These are phyloP conservation scores for Microctonus brassicae DNA, from an alignment of 2,888 invertebrate genomes.

Conservation along the genomic window DNA sequence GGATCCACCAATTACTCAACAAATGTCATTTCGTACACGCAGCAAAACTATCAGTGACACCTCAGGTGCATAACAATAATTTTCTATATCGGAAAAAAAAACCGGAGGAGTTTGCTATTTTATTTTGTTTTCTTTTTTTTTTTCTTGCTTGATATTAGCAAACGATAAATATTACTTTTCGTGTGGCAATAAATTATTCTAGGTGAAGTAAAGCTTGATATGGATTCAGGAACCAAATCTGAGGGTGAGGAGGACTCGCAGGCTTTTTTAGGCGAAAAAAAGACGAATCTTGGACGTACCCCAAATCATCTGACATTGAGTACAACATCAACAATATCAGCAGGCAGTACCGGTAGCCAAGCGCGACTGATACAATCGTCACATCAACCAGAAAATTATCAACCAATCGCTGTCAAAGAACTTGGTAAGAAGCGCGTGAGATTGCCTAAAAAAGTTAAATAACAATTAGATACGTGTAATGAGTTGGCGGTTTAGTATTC, in stretches of 20 bases:
- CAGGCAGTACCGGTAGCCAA: conserved; percentile 93
- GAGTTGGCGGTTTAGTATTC: conserved; percentile 35
- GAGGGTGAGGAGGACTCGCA: conserved; percentile 89
- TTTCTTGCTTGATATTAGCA: conserved; percentile 8
- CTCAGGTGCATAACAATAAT: conserved; percentile 75
- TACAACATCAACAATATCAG: conserved; percentile 93
- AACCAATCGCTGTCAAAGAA: conserved; percentile 89
- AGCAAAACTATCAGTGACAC: conserved; percentile 94
- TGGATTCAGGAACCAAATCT: conserved; percentile 84
- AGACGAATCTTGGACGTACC: conserved; percentile 84
- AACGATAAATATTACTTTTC: conserved; percentile 23
- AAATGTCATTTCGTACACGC: conserved; percentile 79
- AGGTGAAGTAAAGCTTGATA: conserved; percentile 67
- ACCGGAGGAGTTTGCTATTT: background rate
- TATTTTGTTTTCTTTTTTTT: background rate
- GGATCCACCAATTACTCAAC: conserved; percentile 65
- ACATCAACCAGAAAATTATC: conserved; percentile 92
- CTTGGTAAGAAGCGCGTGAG: conserved; percentile 79
- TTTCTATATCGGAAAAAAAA: too few relatives aligned
- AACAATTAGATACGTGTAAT: conserved; percentile 35
- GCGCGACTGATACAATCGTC: conserved; percentile 94
- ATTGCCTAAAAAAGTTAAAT: conserved; percentile 46
- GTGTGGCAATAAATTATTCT: conserved; percentile 43
- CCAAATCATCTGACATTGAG: conserved; percentile 93
- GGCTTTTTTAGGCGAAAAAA: conserved; percentile 72